These are phyloP conservation scores for Orussus abietinus DNA, from an alignment of 1,140 invertebrate genomes.

Conservation along the genomic window DNA sequence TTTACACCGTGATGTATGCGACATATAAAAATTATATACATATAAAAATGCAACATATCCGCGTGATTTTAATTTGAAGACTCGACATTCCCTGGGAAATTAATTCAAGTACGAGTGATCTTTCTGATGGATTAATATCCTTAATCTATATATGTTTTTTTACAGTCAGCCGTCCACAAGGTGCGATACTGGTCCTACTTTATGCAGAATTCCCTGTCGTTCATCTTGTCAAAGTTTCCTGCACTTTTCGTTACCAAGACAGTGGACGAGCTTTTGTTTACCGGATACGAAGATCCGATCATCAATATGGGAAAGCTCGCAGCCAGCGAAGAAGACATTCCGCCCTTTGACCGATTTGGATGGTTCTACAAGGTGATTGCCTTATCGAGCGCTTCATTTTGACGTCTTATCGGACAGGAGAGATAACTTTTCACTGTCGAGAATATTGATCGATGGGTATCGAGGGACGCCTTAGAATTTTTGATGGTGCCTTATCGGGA, in stretches of 20 bases:
- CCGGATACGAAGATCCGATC: slow-evolving; percentile 70
- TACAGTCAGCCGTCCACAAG: slow-evolving; percentile 67
- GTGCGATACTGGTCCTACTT: slow-evolving; percentile 55
- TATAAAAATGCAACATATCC: too few relatives aligned
- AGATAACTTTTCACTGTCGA: too few relatives aligned
- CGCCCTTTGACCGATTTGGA: slow-evolving; percentile 70
- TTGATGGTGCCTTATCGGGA: too few relatives aligned
- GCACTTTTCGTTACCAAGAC: slow-evolving; percentile 63
- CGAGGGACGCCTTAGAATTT: too few relatives aligned
- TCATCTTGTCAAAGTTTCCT: slow-evolving; percentile 56
- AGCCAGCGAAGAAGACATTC: slow-evolving; percentile 49
- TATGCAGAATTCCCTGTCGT: slow-evolving; percentile 57
- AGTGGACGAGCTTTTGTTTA: slow-evolving; percentile 71
- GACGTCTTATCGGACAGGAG: too few relatives aligned
- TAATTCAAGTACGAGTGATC: not conserved
- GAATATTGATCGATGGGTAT: too few relatives aligned
- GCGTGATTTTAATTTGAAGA: too few relatives aligned
- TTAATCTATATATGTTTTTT: slow-evolving; percentile 20
- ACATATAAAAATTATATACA: too few relatives aligned
- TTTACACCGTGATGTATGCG: too few relatives aligned
- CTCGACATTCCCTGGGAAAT: too few relatives aligned
- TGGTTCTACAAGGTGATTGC: slow-evolving; percentile 81
- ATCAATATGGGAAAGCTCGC: slow-evolving; percentile 63
- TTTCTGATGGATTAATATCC: not conserved
- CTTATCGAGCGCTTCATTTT: too few relatives aligned